A percentile compares a stretch with the other conserved stretches of the same genome.
phyloP scores from a whole-genome alignment of 2,797 vertebrate genomes.

The Sternarchorhynchus goeldii region DNA sequence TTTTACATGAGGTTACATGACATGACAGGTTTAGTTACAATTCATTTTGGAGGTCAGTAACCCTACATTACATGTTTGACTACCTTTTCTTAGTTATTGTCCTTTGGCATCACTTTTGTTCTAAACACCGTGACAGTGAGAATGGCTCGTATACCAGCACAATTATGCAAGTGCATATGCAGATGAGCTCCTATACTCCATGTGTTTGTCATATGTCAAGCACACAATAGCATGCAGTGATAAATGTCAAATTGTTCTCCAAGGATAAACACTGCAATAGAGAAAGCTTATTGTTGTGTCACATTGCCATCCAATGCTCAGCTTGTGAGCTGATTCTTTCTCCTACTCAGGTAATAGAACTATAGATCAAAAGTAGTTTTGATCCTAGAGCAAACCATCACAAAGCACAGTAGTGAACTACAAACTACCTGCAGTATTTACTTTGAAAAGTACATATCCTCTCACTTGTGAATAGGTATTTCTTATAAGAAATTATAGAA shows the following conservation, averaged over 20 bases:
- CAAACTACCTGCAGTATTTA: background rate
- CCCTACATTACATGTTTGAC: conserved; percentile 45
- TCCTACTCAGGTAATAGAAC: background rate
- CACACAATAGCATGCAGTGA: conserved; percentile 43
- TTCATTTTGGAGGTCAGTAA: conserved; percentile 27
- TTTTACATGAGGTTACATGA: conserved; percentile 10
- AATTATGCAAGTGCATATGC: conserved; percentile 42
- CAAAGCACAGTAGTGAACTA: background rate
- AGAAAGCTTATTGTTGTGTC: conserved; percentile 15
- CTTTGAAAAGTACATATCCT: too few relatives aligned
- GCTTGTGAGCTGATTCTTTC: background rate
- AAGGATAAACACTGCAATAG: conserved; percentile 47
- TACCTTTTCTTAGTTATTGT: conserved; percentile 42
- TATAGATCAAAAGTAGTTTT: background rate
- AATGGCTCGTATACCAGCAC: conserved; percentile 15
- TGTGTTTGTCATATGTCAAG: conserved; percentile 34
- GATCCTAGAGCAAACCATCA: background rate
- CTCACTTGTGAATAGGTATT: too few relatives aligned
- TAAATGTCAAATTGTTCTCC: conserved; percentile 39
- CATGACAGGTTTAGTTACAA: conserved; percentile 43
- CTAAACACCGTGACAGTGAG: conserved; percentile 32
- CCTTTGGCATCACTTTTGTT: conserved; percentile 37
- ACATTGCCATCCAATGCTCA: background rate
- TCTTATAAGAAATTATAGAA: background rate
- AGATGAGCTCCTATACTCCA: conserved; percentile 33